Base-by-base conservation (phyloP, 2,797 vertebrate genomes). In the Coreius guichenoti region DNA sequence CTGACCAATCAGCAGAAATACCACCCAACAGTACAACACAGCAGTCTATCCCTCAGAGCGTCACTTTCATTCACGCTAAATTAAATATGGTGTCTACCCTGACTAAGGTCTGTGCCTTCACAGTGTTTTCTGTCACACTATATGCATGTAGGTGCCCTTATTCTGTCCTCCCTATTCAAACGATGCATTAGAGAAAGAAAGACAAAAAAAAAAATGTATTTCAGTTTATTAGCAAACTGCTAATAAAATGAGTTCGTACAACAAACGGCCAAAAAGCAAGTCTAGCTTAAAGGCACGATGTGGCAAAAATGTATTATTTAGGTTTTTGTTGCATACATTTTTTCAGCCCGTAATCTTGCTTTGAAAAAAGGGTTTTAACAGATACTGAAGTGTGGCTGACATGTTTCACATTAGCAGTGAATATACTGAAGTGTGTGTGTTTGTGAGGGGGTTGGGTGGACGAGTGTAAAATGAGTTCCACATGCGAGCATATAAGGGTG, bases 401-500 rank as follows among this genome's bases (percentile, higher is more conserved):
- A 70, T 73, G 72, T 54, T 65, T 80, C 76, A 70, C 68, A 74
- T 82, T 83, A 86, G 51, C 61, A 80, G 81, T 29, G 39, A 49
- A 75, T 75, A 83, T 80, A 72, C 63, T 78, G 19, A 76, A 78
- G 85, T 70, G 56, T 72, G 70, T 51, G 77, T 74, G 67, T 78
- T 63, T 84, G 63, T 77, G 68, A 23, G 43, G 83, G 68, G 85
- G 79, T 68, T 81, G 81, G 77, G 80, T 78, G 81, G n/a, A 47
- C 21, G n/a, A 49, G 82, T 75, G 86, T 88, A 85, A 95, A 95
- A 95, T 94, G 70, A 92, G 91, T 94, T 94, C 94, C 94, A 94
- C 88, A 94, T 95, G 94, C 88, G 91, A 68, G 47, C 65, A 90
- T 16, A 90, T 16, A 80, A 81, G 89, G 89, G 91, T 90, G 87